Conservation (phyloP, 1,140 invertebrate species). For the Argopecten irradians region DNA sequence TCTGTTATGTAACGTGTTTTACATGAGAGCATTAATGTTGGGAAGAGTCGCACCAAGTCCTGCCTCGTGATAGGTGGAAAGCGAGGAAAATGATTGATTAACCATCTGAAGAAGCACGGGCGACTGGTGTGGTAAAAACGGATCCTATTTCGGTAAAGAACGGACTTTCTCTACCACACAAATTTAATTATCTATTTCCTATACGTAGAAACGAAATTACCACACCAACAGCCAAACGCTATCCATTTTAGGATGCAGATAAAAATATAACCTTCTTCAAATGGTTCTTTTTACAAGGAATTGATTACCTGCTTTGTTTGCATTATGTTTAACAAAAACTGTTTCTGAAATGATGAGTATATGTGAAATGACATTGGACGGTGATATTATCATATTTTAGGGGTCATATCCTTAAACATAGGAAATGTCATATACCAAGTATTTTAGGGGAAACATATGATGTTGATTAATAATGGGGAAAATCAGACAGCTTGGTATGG, state of each 20-base stretch:
- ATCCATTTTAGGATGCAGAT: background rate
- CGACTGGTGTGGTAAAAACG: background rate
- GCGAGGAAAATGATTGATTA: background rate
- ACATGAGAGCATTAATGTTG: background rate
- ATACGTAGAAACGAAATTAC: background rate
- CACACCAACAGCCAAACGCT: background rate
- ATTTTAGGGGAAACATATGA: too few species aligned
- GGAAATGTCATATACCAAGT: too few species aligned
- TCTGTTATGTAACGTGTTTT: background rate
- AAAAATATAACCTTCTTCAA: background rate
- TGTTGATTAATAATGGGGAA: too few species aligned
- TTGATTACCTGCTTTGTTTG: constrained; percentile 17
- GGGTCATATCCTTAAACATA: too few species aligned
- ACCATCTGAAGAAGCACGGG: background rate
- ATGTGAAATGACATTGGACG: too few species aligned
- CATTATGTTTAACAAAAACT: background rate
- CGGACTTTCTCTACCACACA: background rate
- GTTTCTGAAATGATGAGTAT: too few species aligned
- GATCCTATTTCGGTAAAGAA: constrained; percentile 6
- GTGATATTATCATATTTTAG: too few species aligned
- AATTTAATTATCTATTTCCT: background rate
- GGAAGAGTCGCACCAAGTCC: background rate
- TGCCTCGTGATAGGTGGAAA: background rate
- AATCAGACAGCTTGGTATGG: too few species aligned
- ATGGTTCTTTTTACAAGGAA: background rate